Percentiles rank a stretch among this genome's conserved stretches.
Evolutionary conservation across 2,888 invertebrate genomes (phyloP).

Genomic region (Hyles lineata): DNA sequence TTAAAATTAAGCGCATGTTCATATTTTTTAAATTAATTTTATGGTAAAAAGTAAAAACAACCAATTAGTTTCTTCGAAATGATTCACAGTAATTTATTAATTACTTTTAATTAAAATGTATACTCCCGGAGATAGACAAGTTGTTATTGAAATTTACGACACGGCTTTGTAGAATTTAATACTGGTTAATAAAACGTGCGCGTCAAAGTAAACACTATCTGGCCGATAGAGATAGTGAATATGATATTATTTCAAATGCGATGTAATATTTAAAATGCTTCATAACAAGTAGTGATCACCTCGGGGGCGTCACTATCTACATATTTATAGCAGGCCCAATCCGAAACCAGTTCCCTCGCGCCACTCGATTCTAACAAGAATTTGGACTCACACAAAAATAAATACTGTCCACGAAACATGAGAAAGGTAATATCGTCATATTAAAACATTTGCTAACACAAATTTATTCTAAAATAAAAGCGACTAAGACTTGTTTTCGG

Average conservation of each 20-base stretch:
- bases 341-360: conserved; percentile 76
- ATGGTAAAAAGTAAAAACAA: no score
- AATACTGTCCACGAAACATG: conserved; percentile 81
- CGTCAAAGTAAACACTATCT: conserved; percentile 35
- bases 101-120: no score
- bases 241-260: conserved; percentile 61
- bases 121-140: no score
- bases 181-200: conserved; percentile 35
- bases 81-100: no score
- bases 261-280: conserved; percentile 67
- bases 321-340: conserved; percentile 77
- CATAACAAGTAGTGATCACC: conserved; percentile 69
- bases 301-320: conserved; percentile 77
- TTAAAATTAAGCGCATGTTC: no score
- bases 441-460: conserved; percentile 60
- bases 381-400: conserved; percentile 81
- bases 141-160: no score
- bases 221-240: conserved; percentile 57
- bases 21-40: no score
- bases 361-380: conserved; percentile 81
- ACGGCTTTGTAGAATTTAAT: background rate
- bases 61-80: no score
- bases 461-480: conserved; percentile 62
- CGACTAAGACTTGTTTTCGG: conserved; percentile 66
- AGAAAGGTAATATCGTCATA: conserved; percentile 74